Conservation (phyloP, 2,113 vertebrate genomes). For the Aramus guarauna region DNA sequence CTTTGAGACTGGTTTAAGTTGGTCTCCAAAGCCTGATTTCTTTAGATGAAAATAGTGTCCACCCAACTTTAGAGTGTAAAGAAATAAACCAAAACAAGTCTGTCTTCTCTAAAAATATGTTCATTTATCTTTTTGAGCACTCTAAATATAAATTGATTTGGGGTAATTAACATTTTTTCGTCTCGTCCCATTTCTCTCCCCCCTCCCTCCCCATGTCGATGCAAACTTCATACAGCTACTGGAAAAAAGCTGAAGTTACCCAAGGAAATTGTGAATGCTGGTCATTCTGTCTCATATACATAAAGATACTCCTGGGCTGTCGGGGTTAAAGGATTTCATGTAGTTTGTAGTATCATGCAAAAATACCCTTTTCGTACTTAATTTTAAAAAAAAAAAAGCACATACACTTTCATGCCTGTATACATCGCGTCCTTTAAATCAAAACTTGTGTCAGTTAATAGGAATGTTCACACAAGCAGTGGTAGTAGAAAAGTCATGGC, state of each 20-base stretch:
- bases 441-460: not conserved
- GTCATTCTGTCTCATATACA: not conserved
- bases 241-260: not conserved
- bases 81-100: not conserved
- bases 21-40: not conserved
- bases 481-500: not conserved
- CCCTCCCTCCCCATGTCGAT: not conserved
- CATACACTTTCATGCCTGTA: rapidly evolving
- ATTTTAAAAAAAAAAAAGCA: not conserved
- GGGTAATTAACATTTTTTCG: not conserved
- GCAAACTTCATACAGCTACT: not conserved
- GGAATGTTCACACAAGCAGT: not conserved
- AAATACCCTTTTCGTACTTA: not conserved
- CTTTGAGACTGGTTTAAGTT: not conserved
- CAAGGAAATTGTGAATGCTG: not conserved
- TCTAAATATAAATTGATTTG: not conserved
- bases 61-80: not conserved
- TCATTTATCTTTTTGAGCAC: not conserved
- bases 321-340: not conserved
- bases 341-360: not conserved
- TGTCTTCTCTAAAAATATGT: not conserved
- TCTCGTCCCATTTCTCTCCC: too few species aligned
- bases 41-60: not conserved
- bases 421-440: not conserved
- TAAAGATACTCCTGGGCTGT: not conserved